Base-by-base conservation (phyloP, 2,797 vertebrate genomes). In the Paratrypauchen microcephalus region DNA sequence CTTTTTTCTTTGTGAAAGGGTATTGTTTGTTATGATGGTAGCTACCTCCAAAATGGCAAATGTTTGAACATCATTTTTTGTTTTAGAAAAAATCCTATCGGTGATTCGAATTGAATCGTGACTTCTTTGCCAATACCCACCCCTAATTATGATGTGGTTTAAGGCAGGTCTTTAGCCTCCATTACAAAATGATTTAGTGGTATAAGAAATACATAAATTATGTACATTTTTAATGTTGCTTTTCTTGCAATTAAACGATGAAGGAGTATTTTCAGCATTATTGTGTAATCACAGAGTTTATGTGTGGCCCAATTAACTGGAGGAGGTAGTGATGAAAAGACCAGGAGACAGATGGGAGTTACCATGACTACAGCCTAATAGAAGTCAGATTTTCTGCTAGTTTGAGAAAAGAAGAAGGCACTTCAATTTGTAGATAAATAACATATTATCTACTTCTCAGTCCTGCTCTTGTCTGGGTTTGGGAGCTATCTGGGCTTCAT, bases 281-380 rank as follows among this genome's bases (percentile, higher is more conserved):
- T 19, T 11, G 19, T 77, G 39, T 69, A 70, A 82, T 79, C 50
- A 45, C 54, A 72, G 41, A 76, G 66, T 15, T 57, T n/a, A 72
- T 75, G 63, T 57, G 47, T 71, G 71, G 67, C 64, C 77, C 67
- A 86, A 83, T 84, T 82, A 87, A 77, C 48, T 69, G 52, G 9
- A 23, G 52, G n/a, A 23, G 36, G 59, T 56, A 71, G 65, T 15
- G 72, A 75, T 64, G 62, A 79, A 81, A 74, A 61, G 74, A 84
- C 50, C 61, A 75, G 65, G 74, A 73, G 55, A 66, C 60, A 73
- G 72, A 80, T 77, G 66, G 75, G 63, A 58, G 87, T 91, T 89
- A 83, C 88, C 85, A 88, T 88, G 87, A 68, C 72, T 75, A 89
- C 90, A 74, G 74, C 78, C 58, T 72, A 77, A 74, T 67, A 68